Percentiles rank a stretch among this genome's conserved stretches.
These are phyloP conservation scores for Sepioteuthis lessoniana DNA, from an alignment of 2,888 invertebrate genomes.

Conservation along the genomic window DNA sequence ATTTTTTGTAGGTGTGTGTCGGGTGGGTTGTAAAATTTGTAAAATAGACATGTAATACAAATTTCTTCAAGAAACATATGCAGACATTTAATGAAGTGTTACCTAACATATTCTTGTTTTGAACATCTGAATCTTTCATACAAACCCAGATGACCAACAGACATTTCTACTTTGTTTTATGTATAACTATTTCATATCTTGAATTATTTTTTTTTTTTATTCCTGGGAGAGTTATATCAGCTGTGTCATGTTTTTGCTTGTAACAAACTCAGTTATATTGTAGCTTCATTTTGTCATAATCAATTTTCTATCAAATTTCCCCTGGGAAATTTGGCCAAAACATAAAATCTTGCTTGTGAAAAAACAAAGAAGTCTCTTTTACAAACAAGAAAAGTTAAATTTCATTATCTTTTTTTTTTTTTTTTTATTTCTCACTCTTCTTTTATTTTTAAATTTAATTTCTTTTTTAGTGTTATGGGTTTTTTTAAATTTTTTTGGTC, in stretches of 20 bases:
- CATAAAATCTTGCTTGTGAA: background rate
- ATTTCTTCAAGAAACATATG: background rate
- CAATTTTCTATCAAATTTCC: background rate
- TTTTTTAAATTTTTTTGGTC: too few species aligned
- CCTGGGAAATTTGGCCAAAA: background rate
- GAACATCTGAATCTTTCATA: background rate
- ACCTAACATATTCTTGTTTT: background rate
- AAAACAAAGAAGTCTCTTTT: background rate
- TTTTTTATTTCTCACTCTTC: too few species aligned
- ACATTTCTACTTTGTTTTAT: background rate
- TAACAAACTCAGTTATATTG: background rate
- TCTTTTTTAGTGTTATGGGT: too few species aligned
- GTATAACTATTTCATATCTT: background rate
- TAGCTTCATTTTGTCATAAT: background rate
- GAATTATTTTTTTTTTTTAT: background rate
- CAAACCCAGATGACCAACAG: background rate
- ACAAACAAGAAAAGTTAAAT: background rate
- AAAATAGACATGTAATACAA: background rate
- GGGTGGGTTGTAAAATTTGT: background rate
- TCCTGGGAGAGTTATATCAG: background rate
- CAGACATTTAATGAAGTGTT: background rate
- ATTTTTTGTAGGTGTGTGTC: too few species aligned
- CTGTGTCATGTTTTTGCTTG: constrained; percentile 13
- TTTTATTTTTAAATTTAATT: too few species aligned
- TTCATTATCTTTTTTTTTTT: background rate